A percentile compares a stretch with the other conserved stretches of the same genome.
Conservation (phyloP, 2,113 vertebrate species). For the Ramphastos sulfuratus region DNA sequence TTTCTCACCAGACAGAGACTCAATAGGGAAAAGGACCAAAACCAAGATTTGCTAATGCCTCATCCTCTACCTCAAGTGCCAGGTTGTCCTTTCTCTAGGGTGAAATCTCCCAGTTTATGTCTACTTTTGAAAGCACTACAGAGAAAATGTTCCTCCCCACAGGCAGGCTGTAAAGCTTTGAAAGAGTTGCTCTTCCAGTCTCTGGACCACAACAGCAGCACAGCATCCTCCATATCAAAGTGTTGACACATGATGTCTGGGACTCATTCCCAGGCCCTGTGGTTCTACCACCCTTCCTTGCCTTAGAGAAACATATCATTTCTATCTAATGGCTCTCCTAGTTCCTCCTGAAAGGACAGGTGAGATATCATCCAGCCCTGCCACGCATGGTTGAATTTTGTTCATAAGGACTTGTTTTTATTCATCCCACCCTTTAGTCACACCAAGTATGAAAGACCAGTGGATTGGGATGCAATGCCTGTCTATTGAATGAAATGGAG, state of each 20-base stretch:
- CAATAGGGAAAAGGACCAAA: background rate
- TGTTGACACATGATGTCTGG: background rate
- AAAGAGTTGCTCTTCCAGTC: background rate
- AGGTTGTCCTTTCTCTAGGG: background rate
- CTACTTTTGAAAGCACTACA: background rate
- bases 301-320: background rate
- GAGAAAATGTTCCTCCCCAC: background rate
- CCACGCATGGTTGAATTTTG: background rate
- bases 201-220: background rate
- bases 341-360: background rate
- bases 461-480: background rate
- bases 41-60: background rate
- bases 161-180: background rate
- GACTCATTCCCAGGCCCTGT: background rate
- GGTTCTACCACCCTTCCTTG: background rate
- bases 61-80: background rate
- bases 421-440: conserved; percentile 16
- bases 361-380: conserved; percentile 39
- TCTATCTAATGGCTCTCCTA: conserved; percentile 7
- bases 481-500: background rate
- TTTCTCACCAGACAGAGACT: background rate
- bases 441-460: conserved; percentile 7
- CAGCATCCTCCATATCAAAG: background rate
- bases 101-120: background rate
- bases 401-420: conserved; percentile 47